Conservation (phyloP, 2,888 invertebrate genomes). For the Callosobruchus maculatus region DNA sequence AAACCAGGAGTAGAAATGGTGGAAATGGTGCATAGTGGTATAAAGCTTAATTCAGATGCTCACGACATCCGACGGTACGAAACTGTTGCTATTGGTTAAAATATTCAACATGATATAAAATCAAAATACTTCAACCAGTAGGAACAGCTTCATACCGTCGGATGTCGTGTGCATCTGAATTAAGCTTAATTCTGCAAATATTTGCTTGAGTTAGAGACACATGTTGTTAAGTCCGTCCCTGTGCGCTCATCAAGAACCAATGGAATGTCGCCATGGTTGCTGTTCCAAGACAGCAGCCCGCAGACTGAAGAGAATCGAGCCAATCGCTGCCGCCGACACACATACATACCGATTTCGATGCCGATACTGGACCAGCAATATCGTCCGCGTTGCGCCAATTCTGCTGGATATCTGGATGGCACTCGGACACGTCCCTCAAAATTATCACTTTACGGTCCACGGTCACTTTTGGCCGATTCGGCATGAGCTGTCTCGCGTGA, state of each 20-base stretch:
- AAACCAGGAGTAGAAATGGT: too few relatives aligned
- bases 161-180: too few relatives aligned
- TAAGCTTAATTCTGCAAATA: too few relatives aligned
- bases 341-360: background rate
- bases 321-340: background rate
- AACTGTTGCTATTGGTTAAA: too few relatives aligned
- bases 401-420: too few relatives aligned
- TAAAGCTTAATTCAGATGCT: too few relatives aligned
- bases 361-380: background rate
- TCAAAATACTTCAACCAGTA: too few relatives aligned
- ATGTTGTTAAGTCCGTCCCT: background rate
- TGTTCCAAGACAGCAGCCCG: background rate
- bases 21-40: too few relatives aligned
- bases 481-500: background rate
- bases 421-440: background rate
- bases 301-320: background rate
- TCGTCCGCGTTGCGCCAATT: background rate
- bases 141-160: too few relatives aligned
- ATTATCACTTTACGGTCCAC: background rate
- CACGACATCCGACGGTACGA: too few relatives aligned
- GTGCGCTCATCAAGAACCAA: background rate
- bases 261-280: background rate
- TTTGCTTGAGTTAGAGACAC: too few relatives aligned
- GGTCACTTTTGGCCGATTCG: background rate
- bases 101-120: too few relatives aligned